A percentile compares a stretch with the other conserved stretches of the same genome.
Conservation (phyloP, 2,888 invertebrate species). For the Hybos culiciformis region DNA sequence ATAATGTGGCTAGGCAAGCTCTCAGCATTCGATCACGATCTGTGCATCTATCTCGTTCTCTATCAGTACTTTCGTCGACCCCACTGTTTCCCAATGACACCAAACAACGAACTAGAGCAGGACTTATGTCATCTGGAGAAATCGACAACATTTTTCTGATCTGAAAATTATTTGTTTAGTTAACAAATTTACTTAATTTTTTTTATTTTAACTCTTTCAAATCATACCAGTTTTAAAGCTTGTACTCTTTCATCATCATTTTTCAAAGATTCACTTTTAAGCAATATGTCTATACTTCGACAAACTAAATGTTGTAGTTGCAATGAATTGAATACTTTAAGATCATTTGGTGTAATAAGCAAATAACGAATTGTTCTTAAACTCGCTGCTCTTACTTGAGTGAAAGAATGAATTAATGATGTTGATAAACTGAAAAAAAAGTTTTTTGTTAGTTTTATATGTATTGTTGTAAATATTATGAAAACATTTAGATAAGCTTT, state of each 20-base stretch:
- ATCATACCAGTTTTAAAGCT: slow-evolving; percentile 74
- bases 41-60: too few species aligned
- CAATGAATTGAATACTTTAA: slow-evolving; percentile 63
- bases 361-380: slow-evolving; percentile 77
- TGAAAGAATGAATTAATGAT: slow-evolving; percentile 71
- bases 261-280: too few species aligned
- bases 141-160: slow-evolving; percentile 46
- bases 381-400: slow-evolving; percentile 79
- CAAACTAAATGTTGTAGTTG: slow-evolving; percentile 69
- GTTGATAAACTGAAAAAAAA: slow-evolving; percentile 59
- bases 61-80: slow-evolving; percentile 49
- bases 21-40: slow-evolving; percentile 66
- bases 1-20: slow-evolving; percentile 73
- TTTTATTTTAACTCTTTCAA: slow-evolving; percentile 4
- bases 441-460: too few species aligned
- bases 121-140: slow-evolving; percentile 54
- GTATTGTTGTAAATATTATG: not conserved
- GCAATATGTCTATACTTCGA: slow-evolving; percentile 77
- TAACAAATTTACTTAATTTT: not conserved
- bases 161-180: slow-evolving; percentile 12
- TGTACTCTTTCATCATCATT: slow-evolving; percentile 90
- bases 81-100: slow-evolving; percentile 71
- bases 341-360: slow-evolving; percentile 61
- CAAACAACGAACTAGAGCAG: slow-evolving; percentile 62
- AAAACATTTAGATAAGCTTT: too few species aligned